A percentile compares a stretch with the other conserved stretches of the same genome.
These are phyloP conservation scores for Papilio dardanus DNA, from an alignment of 1,140 invertebrate genomes.

Conservation along the genomic window DNA sequence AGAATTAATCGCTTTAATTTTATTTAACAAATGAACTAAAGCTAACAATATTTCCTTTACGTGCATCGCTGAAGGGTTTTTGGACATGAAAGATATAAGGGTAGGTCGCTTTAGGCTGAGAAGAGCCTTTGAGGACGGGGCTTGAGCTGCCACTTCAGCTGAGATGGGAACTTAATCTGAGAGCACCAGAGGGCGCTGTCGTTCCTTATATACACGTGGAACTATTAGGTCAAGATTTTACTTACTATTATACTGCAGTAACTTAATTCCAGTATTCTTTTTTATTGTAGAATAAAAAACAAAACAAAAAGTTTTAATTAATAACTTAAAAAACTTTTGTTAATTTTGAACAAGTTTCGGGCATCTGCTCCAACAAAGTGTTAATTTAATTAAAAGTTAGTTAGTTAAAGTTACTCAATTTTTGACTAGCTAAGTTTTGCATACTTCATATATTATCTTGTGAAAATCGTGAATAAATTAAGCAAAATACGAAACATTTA, in stretches of 20 bases:
- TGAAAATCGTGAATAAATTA: not conserved
- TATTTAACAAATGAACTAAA: not conserved
- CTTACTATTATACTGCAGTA: not conserved
- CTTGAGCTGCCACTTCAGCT: not conserved
- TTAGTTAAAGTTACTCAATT: not conserved
- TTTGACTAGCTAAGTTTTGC: conserved; percentile 2
- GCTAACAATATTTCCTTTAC: not conserved
- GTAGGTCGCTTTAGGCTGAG: not conserved
- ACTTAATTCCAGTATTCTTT: no score
- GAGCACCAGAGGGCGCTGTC: not conserved
- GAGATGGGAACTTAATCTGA: not conserved
- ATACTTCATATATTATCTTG: not conserved
- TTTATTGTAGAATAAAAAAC: no score
- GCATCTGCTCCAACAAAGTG: not conserved
- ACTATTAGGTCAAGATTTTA: not conserved
- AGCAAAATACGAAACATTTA: not conserved
- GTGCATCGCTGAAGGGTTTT: not conserved
- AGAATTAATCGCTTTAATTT: not conserved
- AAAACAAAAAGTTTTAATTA: not conserved
- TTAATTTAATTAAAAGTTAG: conserved; percentile 8
- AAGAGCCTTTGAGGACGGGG: not conserved
- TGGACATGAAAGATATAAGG: not conserved
- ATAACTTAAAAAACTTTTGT: not conserved
- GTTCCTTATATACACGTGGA: not conserved
- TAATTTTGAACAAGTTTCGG: not conserved